A percentile compares a stretch with the other conserved stretches of the same genome.
phyloP scores from a whole-genome alignment of 2,797 vertebrate genomes.

The Gymnocypris eckloni region DNA sequence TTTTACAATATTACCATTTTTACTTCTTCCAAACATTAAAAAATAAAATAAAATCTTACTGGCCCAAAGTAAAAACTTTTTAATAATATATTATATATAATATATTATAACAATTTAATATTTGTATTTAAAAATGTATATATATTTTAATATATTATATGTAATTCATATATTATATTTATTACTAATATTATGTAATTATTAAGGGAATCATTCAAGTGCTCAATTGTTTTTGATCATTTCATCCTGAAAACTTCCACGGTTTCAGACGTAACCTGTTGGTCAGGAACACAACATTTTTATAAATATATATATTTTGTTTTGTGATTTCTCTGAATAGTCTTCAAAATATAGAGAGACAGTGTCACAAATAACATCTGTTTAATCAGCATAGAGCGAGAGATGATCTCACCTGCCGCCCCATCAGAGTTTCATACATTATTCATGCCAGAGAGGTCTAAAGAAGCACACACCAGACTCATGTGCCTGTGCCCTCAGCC shows the following conservation, averaged over 20 bases:
- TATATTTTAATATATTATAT: background rate
- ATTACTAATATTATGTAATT: background rate
- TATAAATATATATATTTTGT: background rate
- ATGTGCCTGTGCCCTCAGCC: slow-evolving; percentile 20
- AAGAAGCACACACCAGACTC: slow-evolving; percentile 28
- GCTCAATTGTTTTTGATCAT: background rate
- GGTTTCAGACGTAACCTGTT: background rate
- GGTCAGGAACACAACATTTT: background rate
- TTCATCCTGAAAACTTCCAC: background rate
- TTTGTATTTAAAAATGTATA: background rate
- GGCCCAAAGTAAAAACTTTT: background rate
- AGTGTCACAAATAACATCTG: background rate
- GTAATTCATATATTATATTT: background rate
- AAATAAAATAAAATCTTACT: background rate
- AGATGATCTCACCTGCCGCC: slow-evolving; percentile 18
- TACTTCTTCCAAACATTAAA: background rate
- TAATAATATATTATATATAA: too few relatives aligned
- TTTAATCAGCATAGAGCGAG: slow-evolving; percentile 17
- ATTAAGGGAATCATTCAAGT: background rate
- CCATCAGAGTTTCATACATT: slow-evolving; percentile 39
- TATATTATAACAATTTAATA: background rate
- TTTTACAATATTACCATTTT: background rate
- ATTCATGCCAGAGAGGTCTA: slow-evolving; percentile 30
- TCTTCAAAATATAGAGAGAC: background rate
- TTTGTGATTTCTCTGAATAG: background rate